Evolutionary conservation across 2,888 invertebrate genomes (phyloP).

Genomic region (Ischnura elegans): DNA sequence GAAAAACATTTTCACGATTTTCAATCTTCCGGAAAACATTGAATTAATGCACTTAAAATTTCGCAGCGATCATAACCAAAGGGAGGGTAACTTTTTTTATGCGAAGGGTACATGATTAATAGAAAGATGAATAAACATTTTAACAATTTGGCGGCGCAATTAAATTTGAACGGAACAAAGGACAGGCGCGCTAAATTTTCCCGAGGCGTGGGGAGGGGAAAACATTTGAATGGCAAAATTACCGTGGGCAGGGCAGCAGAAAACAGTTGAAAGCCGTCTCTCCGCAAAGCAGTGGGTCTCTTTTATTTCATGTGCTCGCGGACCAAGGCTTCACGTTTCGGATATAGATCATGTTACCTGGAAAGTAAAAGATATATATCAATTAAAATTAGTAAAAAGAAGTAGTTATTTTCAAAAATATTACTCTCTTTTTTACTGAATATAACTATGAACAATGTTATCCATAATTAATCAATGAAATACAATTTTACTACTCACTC

Average conservation of each 20-base stretch:
- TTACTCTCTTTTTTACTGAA: too few relatives aligned
- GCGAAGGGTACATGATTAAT: background rate
- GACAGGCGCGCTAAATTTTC: background rate
- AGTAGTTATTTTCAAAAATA: too few relatives aligned
- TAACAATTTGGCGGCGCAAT: background rate
- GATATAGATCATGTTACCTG: too few relatives aligned
- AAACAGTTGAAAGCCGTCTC: background rate
- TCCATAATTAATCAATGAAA: too few relatives aligned
- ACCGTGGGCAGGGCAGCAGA: background rate
- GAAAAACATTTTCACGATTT: background rate
- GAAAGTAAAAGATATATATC: too few relatives aligned
- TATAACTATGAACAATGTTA: too few relatives aligned
- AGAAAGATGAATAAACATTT: background rate
- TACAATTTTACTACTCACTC: too few relatives aligned
- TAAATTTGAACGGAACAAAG: background rate
- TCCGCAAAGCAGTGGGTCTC: too few relatives aligned
- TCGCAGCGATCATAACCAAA: background rate
- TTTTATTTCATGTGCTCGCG: too few relatives aligned
- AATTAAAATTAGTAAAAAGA: too few relatives aligned
- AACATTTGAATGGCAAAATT: background rate
- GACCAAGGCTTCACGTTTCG: too few relatives aligned
- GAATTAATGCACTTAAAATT: conserved; percentile 9
- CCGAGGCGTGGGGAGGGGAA: background rate
- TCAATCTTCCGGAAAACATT: conserved; percentile 7
- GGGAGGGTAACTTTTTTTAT: background rate